A percentile compares a stretch with the other conserved stretches of the same genome.
These are phyloP conservation scores for Bursaphelenchus okinawaensis DNA, from an alignment of 2,888 invertebrate species.

Conservation along the genomic window DNA sequence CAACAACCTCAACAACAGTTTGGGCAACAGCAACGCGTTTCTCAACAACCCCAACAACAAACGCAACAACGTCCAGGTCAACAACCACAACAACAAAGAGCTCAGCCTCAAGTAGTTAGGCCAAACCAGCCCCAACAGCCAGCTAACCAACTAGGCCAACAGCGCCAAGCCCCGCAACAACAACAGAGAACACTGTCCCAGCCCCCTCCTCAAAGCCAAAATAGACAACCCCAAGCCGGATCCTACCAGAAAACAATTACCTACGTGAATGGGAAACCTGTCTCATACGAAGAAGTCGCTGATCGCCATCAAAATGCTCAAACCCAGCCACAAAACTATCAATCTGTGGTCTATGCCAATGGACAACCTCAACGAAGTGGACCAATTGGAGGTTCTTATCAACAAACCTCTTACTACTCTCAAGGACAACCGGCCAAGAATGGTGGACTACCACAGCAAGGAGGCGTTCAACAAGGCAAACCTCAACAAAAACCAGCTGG, in stretches of 20 bases:
- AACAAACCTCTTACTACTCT: background rate
- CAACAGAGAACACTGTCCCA: background rate
- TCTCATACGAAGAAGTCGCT: background rate
- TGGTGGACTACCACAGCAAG: constrained; percentile 8
- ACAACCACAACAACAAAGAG: background rate
- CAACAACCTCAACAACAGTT: constrained; percentile 11
- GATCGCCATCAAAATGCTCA: background rate
- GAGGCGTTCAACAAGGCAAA: constrained; percentile 24
- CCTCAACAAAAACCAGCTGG: constrained; percentile 28
- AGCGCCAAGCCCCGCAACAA: background rate
- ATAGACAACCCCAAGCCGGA: background rate
- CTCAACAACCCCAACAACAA: constrained; percentile 16
- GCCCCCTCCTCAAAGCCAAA: background rate
- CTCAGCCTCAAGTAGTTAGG: background rate
- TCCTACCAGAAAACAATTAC: background rate
- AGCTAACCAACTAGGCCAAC: background rate
- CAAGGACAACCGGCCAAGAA: background rate
- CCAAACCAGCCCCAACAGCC: constrained; percentile 9
- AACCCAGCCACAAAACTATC: background rate
- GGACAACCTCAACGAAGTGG: background rate
- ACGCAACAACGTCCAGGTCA: constrained; percentile 3
- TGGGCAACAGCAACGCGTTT: constrained; percentile 14
- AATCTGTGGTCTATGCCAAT: background rate
- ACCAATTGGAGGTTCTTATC: background rate
- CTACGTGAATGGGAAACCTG: background rate